These are phyloP conservation scores for Apamea monoglypha DNA, from an alignment of 2,888 invertebrate species.

Conservation along the genomic window DNA sequence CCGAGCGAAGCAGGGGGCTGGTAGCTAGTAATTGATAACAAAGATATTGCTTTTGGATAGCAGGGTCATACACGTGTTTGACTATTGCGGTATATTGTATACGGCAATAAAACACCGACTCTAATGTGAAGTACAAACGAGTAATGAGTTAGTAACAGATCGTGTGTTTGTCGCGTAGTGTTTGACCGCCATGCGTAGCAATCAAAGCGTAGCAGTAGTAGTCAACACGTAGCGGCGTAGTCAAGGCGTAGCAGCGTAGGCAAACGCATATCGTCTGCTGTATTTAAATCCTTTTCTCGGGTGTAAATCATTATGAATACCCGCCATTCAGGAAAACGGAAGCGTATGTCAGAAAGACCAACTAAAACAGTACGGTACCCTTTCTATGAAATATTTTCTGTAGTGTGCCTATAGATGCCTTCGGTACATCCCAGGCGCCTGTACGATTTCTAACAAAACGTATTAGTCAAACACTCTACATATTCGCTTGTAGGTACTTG, in stretches of 20 bases:
- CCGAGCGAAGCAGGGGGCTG: not conserved
- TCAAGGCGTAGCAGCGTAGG: slow-evolving; percentile 11
- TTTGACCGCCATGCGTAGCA: slow-evolving; percentile 1
- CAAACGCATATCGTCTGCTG: not conserved
- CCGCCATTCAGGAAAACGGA: not conserved
- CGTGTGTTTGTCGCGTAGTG: not conserved
- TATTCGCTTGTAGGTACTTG: not conserved
- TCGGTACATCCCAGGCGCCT: not conserved
- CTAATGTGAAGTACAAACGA: not conserved
- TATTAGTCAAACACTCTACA: not conserved
- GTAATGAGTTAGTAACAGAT: not conserved
- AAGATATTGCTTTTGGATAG: too few relatives aligned
- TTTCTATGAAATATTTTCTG: slow-evolving; percentile 7
- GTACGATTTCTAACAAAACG: slow-evolving; percentile 11
- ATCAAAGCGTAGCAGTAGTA: not conserved
- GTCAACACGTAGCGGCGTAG: not conserved
- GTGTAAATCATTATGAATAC: not conserved
- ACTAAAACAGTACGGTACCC: not conserved
- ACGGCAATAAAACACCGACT: not conserved
- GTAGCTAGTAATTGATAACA: too few relatives aligned
- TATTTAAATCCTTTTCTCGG: not conserved
- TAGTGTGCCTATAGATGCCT: not conserved
- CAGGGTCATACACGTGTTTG: not conserved
- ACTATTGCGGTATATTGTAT: too few relatives aligned
- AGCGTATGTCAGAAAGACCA: not conserved